These are phyloP conservation scores for Sminthurides aquaticus DNA, from an alignment of 2,888 invertebrate genomes.

Conservation along the genomic window DNA sequence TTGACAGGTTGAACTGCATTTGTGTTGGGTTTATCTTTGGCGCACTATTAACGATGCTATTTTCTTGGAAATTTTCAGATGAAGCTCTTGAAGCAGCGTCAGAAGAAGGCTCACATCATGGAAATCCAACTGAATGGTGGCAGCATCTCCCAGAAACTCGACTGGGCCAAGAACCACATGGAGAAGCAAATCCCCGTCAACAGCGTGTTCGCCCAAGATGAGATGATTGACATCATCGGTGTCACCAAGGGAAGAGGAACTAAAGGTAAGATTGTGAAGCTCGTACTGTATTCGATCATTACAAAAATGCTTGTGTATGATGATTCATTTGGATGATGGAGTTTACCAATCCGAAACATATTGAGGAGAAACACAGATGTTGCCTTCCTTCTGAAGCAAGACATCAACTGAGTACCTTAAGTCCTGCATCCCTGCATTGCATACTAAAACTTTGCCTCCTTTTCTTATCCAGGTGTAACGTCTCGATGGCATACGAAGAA, in stretches of 20 bases:
- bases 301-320: slow-evolving; percentile 29
- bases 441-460: too few species aligned
- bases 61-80: slow-evolving; percentile 62
- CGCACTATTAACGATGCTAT: not conserved
- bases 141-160: slow-evolving; percentile 86
- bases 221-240: slow-evolving; percentile 98
- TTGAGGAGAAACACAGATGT: slow-evolving; percentile 45
- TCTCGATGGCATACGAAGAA: slow-evolving; percentile 99
- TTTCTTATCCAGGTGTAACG: slow-evolving; percentile 71
- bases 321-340: slow-evolving; percentile 20
- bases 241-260: slow-evolving; percentile 99
- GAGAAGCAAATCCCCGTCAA: slow-evolving; percentile 88
- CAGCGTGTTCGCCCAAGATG: slow-evolving; percentile 90
- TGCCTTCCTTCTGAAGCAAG: slow-evolving; percentile 48
- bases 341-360: slow-evolving; percentile 30
- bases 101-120: slow-evolving; percentile 99
- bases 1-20: not conserved
- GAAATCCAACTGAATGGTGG: slow-evolving; percentile 99
- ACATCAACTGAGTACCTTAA: not conserved
- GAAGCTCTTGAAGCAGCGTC: slow-evolving; percentile 92
- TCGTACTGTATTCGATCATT: not conserved
- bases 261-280: slow-evolving; percentile 66
- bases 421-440: not conserved
- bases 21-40: not conserved
- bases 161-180: slow-evolving; percentile 92